Evolutionary conservation across 2,888 invertebrate genomes (phyloP).

Genomic region (Bedellia somnulentella): DNA sequence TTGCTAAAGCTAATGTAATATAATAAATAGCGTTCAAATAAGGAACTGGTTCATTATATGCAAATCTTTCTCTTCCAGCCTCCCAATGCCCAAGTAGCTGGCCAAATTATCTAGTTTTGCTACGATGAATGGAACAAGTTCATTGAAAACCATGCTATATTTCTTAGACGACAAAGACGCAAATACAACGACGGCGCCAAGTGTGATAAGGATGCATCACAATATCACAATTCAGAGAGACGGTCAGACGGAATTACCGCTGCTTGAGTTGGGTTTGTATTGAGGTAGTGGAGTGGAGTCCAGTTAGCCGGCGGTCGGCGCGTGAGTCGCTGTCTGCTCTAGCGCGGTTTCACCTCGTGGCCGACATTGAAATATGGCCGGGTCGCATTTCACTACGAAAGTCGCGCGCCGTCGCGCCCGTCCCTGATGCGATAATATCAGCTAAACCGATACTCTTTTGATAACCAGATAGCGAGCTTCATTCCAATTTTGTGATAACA

Average conservation of each 20-base stretch:
- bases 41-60: no score
- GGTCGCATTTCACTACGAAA: conserved; percentile 36
- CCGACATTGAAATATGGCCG: conserved; percentile 27
- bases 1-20: no score
- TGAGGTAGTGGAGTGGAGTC: conserved; percentile 35
- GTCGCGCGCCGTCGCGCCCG: conserved; percentile 31
- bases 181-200: conserved; percentile 13
- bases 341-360: conserved; percentile 13
- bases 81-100: conserved; percentile 26
- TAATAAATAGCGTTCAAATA: no score
- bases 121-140: conserved; percentile 49
- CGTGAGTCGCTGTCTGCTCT: conserved; percentile 26
- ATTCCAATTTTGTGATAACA: conserved; percentile 29
- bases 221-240: no score
- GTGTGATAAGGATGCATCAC: conserved; percentile 18
- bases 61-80: no score
- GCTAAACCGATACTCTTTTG: conserved; percentile 45
- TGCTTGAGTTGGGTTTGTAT: conserved; percentile 47
- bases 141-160: conserved; percentile 32
- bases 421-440: conserved; percentile 41
- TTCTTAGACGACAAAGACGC: conserved; percentile 19
- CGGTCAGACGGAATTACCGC: conserved; percentile 44
- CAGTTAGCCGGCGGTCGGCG: conserved; percentile 40
- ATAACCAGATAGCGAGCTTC: conserved; percentile 37
- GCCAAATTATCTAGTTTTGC: conserved; percentile 27